These are phyloP conservation scores for Spodoptera littoralis DNA, from an alignment of 2,888 invertebrate genomes.

Conservation along the genomic window DNA sequence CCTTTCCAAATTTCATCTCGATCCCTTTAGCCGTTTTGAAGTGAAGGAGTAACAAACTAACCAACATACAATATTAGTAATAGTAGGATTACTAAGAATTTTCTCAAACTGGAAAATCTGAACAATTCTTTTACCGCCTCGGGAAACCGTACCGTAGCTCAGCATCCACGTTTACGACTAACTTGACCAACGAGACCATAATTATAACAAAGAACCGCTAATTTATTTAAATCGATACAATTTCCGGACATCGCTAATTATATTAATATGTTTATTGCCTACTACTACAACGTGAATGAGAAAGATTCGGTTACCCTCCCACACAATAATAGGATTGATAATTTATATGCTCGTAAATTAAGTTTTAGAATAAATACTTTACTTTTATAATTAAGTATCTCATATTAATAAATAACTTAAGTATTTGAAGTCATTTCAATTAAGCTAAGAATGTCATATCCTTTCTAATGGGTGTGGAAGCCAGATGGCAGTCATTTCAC, in stretches of 20 bases:
- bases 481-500: no score
- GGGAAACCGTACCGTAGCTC: no score
- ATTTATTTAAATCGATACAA: constrained; percentile 26
- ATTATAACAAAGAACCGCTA: constrained; percentile 29
- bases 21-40: no score
- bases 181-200: not conserved
- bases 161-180: no score
- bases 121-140: no score
- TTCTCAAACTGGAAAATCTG: no score
- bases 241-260: constrained; percentile 40
- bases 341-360: constrained; percentile 36
- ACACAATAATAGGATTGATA: constrained; percentile 27
- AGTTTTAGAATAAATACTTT: constrained; percentile 13
- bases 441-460: no score
- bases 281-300: constrained; percentile 29
- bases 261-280: constrained; percentile 38
- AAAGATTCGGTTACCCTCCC: constrained; percentile 40
- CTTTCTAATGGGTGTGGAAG: no score
- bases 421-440: not conserved
- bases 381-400: constrained; percentile 7
- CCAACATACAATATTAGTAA: no score
- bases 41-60: no score
- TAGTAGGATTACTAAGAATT: no score
- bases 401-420: constrained; percentile 5
- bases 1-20: no score